Base-by-base conservation (phyloP, 2,888 invertebrate genomes). In the Synanthedon andrenaeformis region DNA sequence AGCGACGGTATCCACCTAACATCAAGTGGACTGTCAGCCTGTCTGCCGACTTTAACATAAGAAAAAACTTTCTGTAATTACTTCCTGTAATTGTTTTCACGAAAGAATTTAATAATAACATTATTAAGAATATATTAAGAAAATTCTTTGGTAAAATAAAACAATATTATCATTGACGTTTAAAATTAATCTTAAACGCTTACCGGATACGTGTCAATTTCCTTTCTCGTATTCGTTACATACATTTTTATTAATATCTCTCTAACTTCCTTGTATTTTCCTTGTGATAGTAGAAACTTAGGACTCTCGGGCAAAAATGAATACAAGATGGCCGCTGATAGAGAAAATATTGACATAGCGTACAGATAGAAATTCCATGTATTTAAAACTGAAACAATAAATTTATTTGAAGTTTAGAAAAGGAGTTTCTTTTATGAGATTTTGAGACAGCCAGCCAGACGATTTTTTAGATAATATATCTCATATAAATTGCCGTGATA, bases 291-390 rank as follows among this genome's bases (percentile, higher is more conserved):
- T 55, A 79, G 69, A 62, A 70, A 83, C 58, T 79, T 81, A 0
- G 83, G 83, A 53, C 83, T 83, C 51, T 83, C 83, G 0, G 83
- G 82, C 14, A 82, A 56, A 23, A 72, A 62, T 3, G 66, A 55
- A 64, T 81, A 82, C 41, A 81, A 62, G 1, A 79, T 13, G 41
- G 62, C 67, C 1, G 76, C 70, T 1, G 58, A 48, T 0, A 83
- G 55, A 0, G 79, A 67, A 74, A 79, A 82, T 28, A 78, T 53
- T 1, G 82, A 76, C 70, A 76, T 72, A 4, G 73, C 55, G 56
- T 72, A 71, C 0, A 83, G 64, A 58, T 82, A 84, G 61, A 82
- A 74, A 57, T 83, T 82, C 84, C 84, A 84, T 8, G 76, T 78
- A 58, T 80, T 73, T 41, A 82, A 63, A 0, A 78, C 83, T 83